These are phyloP conservation scores for Phlogophora meticulosa DNA, from an alignment of 2,888 invertebrate genomes.

Conservation along the genomic window DNA sequence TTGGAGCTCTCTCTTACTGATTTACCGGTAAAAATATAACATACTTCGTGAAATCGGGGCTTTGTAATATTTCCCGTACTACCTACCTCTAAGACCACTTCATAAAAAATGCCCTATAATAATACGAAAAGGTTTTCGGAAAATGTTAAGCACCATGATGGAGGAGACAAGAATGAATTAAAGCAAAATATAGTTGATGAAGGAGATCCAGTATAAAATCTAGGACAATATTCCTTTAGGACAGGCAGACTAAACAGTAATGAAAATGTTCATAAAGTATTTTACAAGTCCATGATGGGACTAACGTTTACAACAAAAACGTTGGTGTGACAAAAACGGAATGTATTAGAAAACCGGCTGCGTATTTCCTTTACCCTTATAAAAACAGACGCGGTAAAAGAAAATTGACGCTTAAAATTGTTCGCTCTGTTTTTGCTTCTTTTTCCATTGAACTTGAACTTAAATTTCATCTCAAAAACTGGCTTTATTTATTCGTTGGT, in stretches of 20 bases:
- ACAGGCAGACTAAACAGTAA: neutral
- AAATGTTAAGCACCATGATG: neutral
- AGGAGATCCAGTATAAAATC: neutral
- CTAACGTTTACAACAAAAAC: constrained; percentile 7
- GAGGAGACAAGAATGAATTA: neutral
- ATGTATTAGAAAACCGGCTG: constrained; percentile 35
- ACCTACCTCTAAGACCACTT: neutral
- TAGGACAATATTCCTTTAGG: neutral
- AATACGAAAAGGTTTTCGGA: neutral
- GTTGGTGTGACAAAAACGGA: constrained; percentile 15
- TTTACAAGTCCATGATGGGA: neutral
- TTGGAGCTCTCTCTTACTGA: neutral
- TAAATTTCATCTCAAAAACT: constrained; percentile 23
- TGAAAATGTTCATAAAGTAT: constrained; percentile 1
- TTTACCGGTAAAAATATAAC: neutral
- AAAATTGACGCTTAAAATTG: constrained; percentile 25
- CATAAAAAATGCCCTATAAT: constrained; percentile 5
- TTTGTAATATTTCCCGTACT: neutral
- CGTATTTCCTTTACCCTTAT: constrained; percentile 23
- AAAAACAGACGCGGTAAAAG: constrained; percentile 27
- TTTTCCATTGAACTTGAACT: constrained; percentile 54
- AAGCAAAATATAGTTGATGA: neutral
- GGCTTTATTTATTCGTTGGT: neutral
- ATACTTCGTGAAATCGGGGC: neutral
- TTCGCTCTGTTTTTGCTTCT: constrained; percentile 1